phyloP scores from a whole-genome alignment of 2,113 vertebrate species.

The Ochotona princeps region DNA sequence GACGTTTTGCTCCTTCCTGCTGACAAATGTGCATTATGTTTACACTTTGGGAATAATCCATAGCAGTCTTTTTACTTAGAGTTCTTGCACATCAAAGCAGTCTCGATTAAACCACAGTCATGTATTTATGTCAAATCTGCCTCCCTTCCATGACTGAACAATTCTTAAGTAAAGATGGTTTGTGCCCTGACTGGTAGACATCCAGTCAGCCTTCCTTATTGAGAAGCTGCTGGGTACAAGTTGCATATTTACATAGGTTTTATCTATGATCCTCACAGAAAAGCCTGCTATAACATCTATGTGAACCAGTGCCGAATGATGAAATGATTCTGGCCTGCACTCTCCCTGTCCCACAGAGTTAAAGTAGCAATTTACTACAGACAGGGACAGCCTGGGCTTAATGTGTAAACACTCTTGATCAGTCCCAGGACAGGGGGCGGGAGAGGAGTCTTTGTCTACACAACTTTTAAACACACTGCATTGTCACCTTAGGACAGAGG shows the following conservation, averaged over 20 bases:
- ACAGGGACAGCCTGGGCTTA: not conserved
- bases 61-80: not conserved
- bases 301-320: not conserved
- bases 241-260: not conserved
- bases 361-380: not conserved
- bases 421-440: not conserved
- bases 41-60: not conserved
- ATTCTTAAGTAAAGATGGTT: not conserved
- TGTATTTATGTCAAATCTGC: not conserved
- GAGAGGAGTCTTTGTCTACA: not conserved
- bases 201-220: not conserved
- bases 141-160: not conserved
- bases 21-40: not conserved
- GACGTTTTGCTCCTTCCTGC: not conserved
- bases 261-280: not conserved
- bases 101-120: constrained; percentile 27
- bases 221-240: not conserved
- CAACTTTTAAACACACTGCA: not conserved
- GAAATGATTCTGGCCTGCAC: not conserved
- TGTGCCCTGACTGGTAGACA: not conserved
- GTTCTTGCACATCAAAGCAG: not conserved
- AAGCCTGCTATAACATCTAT: not conserved
- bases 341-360: not conserved
- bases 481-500: not conserved
- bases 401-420: not conserved